Base-by-base conservation (phyloP, 35 echinoderm and acorn worm genomes). In the Acanthaster planci region DNA sequence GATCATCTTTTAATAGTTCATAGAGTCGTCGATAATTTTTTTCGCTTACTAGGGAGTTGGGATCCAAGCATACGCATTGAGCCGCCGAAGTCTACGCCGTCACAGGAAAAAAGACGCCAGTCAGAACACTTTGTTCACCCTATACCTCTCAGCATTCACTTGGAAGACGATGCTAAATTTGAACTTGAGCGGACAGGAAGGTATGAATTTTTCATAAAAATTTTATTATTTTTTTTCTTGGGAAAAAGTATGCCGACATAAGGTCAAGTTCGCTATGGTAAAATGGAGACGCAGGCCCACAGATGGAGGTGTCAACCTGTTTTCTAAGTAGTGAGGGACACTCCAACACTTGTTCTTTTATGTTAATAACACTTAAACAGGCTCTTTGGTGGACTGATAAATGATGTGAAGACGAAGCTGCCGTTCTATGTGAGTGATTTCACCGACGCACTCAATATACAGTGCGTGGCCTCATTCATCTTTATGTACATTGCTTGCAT, bases 401-500 rank as follows among this genome's bases (percentile, higher is more conserved):
- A 97, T 1, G 93, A 97, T 31, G 59, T 92, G 31, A 97, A 89
- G 79, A 97, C 80, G 15, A 97, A 97, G 55, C 4, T 88, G 30
- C 89, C 89, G 0, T 89, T 84, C 60, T 97, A 89, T 47, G 53
- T 52, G 12, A 92, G 89, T 83, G 93, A 97, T 67, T 97, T 84
- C n/a, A 89, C 76, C 21, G 86, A 97, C 26, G 89, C 86, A 2
- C 72, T 97, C 22, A 97, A 83, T 60, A 82, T 97, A n/a, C 93
- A 97, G 67, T 92, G 89, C 57, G 1, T 97, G 12, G 89, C 93
- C 15, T 91, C 93, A 2, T 89, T 97, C 60, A 85, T 97, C 55
- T 97, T 97, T 38, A 97, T 97, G 93, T 97, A 97, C 82, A 97
- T 97, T 64, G 93, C 93, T 32, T 97, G 93, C 79, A 89, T 97